Conservation (phyloP, 2,797 vertebrate species). For the Rhodeus uyekii region DNA sequence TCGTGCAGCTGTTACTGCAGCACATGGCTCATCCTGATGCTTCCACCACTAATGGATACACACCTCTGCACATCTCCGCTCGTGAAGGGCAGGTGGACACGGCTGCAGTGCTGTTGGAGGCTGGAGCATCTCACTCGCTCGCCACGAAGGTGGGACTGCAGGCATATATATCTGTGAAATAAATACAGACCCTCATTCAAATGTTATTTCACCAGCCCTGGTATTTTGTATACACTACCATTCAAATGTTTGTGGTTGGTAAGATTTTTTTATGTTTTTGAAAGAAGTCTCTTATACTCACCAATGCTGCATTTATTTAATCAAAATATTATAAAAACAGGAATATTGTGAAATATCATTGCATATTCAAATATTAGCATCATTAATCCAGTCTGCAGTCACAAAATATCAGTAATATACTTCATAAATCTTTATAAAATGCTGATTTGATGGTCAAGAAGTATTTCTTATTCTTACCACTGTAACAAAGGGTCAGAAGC, state of each 20-base stretch:
- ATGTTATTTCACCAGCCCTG: not conserved
- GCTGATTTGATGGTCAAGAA: not conserved
- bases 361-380: not conserved
- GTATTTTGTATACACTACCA: not conserved
- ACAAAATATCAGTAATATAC: not conserved
- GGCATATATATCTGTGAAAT: not conserved
- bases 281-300: not conserved
- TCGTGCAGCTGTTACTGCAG: constrained; percentile 92
- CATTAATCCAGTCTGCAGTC: not conserved
- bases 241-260: not conserved
- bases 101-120: constrained; percentile 89
- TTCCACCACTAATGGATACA: constrained; percentile 92
- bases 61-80: constrained; percentile 93
- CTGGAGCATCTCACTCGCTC: constrained; percentile 90
- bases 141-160: constrained; percentile 85
- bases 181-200: not conserved
- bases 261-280: not conserved
- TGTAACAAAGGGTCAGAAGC: too few relatives aligned
- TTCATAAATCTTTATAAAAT: not conserved
- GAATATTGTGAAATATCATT: not conserved
- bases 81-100: constrained; percentile 93
- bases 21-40: constrained; percentile 97
- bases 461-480: not conserved
- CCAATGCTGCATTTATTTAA: not conserved
- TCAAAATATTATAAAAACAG: not conserved